phyloP scores from a whole-genome alignment of 2,888 invertebrate genomes.

The Carcina quercana region DNA sequence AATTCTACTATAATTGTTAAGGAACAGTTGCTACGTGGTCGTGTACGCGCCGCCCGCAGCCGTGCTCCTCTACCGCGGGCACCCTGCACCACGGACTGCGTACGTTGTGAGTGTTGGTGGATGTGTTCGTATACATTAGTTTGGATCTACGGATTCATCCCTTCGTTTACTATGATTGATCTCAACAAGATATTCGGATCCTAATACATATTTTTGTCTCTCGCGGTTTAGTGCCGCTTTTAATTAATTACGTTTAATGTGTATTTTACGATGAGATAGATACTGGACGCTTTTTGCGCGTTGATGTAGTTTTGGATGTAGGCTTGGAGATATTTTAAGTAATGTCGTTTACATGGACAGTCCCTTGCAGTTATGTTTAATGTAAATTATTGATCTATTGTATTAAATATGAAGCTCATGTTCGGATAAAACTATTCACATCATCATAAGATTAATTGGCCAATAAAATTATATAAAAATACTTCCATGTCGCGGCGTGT shows the following conservation, averaged over 20 bases:
- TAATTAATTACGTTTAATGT: conserved; percentile 53
- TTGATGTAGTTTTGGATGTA: conserved; percentile 54
- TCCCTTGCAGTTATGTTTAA: conserved; percentile 53
- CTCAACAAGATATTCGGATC: conserved; percentile 72
- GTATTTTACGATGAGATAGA: conserved; percentile 41
- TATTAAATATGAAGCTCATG: conserved; percentile 47
- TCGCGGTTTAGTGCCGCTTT: conserved; percentile 55
- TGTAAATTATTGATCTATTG: conserved; percentile 60
- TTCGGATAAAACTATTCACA: conserved; percentile 38
- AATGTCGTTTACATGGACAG: conserved; percentile 56
- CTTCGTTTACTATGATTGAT: conserved; percentile 64
- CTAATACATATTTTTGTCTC: conserved; percentile 56
- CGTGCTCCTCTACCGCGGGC: too few species aligned
- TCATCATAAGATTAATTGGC: conserved; percentile 31
- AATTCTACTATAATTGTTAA: too few species aligned
- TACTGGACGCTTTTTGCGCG: conserved; percentile 67
- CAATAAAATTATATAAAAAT: conserved; percentile 21
- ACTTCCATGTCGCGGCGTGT: not conserved
- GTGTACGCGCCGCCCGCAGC: too few species aligned
- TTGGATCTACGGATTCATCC: conserved; percentile 40
- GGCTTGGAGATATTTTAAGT: conserved; percentile 58
- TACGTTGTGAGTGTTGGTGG: conserved; percentile 28
- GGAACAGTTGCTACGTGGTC: too few species aligned
- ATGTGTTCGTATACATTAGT: conserved; percentile 42
- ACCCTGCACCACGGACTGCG: conserved; percentile 23